Percentiles rank a stretch among this genome's conserved stretches.
Conservation (phyloP, 2,113 vertebrate genomes). For the Petroica traversi region DNA sequence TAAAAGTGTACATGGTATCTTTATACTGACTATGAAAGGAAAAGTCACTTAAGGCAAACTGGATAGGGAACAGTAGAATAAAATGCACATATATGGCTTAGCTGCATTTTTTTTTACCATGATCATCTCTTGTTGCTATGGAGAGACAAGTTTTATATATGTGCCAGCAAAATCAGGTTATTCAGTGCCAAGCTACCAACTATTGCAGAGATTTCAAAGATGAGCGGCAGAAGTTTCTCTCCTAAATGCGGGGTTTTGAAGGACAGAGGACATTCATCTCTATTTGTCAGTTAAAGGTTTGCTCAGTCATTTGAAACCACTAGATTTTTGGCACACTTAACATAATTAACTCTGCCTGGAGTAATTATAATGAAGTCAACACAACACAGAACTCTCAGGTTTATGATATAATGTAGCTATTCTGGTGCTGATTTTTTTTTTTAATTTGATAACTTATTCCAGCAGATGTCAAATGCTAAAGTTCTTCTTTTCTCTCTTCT, state of each 20-base stretch:
- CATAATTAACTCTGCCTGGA: background rate
- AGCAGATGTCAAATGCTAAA: background rate
- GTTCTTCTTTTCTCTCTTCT: background rate
- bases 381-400: background rate
- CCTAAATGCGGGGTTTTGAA: background rate
- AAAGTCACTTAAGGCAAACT: constrained; percentile 31
- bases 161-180: background rate
- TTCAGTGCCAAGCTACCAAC: background rate
- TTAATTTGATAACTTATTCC: background rate
- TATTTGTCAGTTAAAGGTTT: constrained; percentile 19
- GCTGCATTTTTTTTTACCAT: background rate
- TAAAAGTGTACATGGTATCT: background rate
- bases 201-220: background rate
- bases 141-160: background rate
- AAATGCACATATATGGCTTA: background rate
- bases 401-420: constrained; percentile 9
- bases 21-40: background rate
- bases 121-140: constrained; percentile 48
- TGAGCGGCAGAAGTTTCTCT: background rate
- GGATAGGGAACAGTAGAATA: background rate
- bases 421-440: background rate
- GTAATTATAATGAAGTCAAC: background rate
- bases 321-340: background rate
- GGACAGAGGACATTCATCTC: background rate
- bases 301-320: background rate